Percentiles rank a stretch among this genome's conserved stretches.
These are phyloP conservation scores for Mastigias papua DNA, from an alignment of 30 jellyfish, hydroid and myxozoan genomes.

Conservation along the genomic window DNA sequence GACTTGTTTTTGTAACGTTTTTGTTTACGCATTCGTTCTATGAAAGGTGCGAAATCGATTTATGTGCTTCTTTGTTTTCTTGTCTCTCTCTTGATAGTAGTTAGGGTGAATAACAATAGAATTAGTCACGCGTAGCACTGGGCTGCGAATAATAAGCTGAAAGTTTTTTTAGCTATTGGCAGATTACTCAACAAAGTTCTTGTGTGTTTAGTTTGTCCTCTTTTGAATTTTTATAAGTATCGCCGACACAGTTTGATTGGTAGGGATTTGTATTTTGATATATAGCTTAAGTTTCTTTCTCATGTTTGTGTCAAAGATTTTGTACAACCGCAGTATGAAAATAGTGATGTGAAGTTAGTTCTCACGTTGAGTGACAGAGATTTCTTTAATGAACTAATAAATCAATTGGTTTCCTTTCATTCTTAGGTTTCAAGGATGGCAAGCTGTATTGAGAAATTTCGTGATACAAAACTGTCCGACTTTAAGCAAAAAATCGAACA, in stretches of 20 bases:
- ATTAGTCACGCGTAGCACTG: too few relatives aligned
- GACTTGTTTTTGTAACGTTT: not conserved
- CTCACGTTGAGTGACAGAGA: too few relatives aligned
- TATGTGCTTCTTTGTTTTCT: too few relatives aligned
- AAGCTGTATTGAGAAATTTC: constrained; percentile 71
- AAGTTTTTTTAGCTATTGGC: too few relatives aligned
- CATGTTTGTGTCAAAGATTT: not conserved
- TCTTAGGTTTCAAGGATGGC: constrained; percentile 80
- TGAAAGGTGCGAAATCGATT: too few relatives aligned
- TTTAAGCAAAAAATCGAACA: constrained; percentile 40
- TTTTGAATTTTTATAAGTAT: too few relatives aligned
- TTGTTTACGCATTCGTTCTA: not conserved
- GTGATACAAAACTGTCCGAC: constrained; percentile 74
- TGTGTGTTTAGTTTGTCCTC: too few relatives aligned
- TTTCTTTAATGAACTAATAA: not conserved
- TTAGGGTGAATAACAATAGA: too few relatives aligned
- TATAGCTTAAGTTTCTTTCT: not conserved
- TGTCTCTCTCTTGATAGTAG: too few relatives aligned
- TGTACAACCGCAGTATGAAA: not conserved
- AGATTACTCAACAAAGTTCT: too few relatives aligned
- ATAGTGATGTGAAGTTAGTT: too few relatives aligned
- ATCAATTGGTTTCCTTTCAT: not conserved
- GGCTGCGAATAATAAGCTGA: too few relatives aligned
- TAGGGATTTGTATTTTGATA: not conserved
- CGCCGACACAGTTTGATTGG: not conserved